phyloP scores from a whole-genome alignment of 2,888 invertebrate genomes.

The Galeruca laticollis region DNA sequence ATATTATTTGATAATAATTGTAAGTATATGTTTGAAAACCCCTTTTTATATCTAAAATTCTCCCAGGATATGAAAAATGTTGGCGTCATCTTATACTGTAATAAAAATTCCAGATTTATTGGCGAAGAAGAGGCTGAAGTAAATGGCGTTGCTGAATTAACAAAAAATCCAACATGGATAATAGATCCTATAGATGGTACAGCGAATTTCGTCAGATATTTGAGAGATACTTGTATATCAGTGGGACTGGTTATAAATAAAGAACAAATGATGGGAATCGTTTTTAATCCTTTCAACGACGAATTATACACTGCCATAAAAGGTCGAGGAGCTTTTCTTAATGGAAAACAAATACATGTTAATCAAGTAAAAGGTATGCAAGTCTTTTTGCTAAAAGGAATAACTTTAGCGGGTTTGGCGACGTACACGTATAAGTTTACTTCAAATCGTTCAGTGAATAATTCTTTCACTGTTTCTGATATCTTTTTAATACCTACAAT shows the following conservation, averaged over 20 bases:
- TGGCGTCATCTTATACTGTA: no score
- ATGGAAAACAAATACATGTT: constrained; percentile 72
- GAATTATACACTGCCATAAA: constrained; percentile 79
- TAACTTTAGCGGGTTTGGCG: no score
- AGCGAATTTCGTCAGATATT: constrained; percentile 81
- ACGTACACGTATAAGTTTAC: no score
- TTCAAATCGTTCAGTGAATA: no score
- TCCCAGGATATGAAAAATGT: no score
- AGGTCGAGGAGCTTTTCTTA: constrained; percentile 81
- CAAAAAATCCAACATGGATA: constrained; percentile 85
- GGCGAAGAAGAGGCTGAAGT: constrained; percentile 77
- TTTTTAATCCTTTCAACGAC: constrained; percentile 79
- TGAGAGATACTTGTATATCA: constrained; percentile 77
- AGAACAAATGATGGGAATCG: constrained; percentile 75
- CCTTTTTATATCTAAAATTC: constrained; percentile 1
- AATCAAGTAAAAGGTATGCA: constrained; percentile 68
- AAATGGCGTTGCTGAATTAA: constrained; percentile 70
- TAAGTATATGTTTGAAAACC: background rate
- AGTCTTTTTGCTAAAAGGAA: no score
- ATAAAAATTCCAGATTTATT: constrained; percentile 73
- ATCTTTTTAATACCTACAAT: no score
- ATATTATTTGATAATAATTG: background rate
- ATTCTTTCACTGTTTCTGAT: no score
- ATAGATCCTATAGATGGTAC: constrained; percentile 92
- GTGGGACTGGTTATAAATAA: constrained; percentile 73